These are phyloP conservation scores for Strix occidentalis DNA, from an alignment of 2,797 vertebrate species.

Conservation along the genomic window DNA sequence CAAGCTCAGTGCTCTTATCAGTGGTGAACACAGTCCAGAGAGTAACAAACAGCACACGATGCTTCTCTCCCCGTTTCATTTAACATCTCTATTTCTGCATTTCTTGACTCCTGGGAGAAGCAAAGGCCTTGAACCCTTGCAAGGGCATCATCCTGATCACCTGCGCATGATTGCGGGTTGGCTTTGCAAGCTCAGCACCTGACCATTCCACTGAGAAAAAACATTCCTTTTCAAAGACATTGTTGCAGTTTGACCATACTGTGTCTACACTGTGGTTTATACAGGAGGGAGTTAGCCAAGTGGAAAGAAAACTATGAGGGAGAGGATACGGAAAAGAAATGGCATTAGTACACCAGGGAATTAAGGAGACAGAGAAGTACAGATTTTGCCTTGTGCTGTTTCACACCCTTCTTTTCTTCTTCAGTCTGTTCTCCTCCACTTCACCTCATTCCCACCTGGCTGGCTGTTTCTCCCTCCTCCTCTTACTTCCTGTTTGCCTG, in stretches of 20 bases:
- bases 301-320: background rate
- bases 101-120: background rate
- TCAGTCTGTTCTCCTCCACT: background rate
- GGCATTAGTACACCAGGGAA: background rate
- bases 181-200: background rate
- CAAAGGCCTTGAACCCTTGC: background rate
- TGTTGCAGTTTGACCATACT: background rate
- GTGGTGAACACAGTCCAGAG: background rate
- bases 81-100: background rate
- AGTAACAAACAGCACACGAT: background rate
- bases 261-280: background rate
- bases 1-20: background rate
- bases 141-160: background rate
- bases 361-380: background rate
- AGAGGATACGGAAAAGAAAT: background rate
- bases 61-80: background rate
- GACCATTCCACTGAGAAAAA: background rate
- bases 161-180: background rate
- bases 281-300: background rate
- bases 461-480: background rate
- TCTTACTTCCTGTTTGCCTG: background rate
- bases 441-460: background rate
- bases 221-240: background rate
- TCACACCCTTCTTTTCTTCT: background rate
- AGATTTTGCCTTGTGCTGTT: background rate